Base-by-base conservation (phyloP, 1,140 invertebrate species). In the Episyrphus balteatus region DNA sequence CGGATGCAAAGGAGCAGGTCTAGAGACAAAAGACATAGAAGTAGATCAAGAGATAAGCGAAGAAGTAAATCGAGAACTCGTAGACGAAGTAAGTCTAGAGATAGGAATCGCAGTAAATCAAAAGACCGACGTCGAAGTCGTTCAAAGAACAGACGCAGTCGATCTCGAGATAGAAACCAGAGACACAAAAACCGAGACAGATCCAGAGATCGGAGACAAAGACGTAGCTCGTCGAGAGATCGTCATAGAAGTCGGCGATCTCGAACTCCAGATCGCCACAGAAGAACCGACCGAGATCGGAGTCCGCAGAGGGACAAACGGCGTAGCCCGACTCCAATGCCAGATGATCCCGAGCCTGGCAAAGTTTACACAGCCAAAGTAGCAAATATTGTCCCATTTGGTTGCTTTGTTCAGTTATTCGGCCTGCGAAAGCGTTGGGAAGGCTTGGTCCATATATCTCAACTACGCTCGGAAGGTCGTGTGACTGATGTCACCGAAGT, bases 391-490 rank as follows among this genome's bases (percentile, higher is more conserved):
- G 91, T 97, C 26, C 82, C 88, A 32, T 99, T 98, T 74, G 97
- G 96, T 2, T 98, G 94, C 70, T 99, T 99, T 73, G 91, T 98
- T 1, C 90, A 94, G 69, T 69, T 99, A 7, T 92, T 97, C 63
- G 92, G 93, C 1, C 73, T 99, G 8, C 77, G 82, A 42, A 79
- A 83, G 47, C 76, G 88, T 47, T 90, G 86, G 80, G 96, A 99
- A 70, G 97, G 97, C 2, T 73, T 99, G 0, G 92, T 98, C 9
- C 97, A 99, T 61, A 97, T 99, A 54, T 99, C 95, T 11, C 92
- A 98, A 71, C 69, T 98, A 18, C 67, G 92, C 32, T 75, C 87
- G 39, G 92, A 98, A 70, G 95, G 94, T 1, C 75, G 95, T 55
- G 94, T 99, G 9, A 91, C 87, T 1, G 89, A 87, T 73, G 94